Conservation (phyloP, 1,140 invertebrate species). For the Ceratina japonica region DNA sequence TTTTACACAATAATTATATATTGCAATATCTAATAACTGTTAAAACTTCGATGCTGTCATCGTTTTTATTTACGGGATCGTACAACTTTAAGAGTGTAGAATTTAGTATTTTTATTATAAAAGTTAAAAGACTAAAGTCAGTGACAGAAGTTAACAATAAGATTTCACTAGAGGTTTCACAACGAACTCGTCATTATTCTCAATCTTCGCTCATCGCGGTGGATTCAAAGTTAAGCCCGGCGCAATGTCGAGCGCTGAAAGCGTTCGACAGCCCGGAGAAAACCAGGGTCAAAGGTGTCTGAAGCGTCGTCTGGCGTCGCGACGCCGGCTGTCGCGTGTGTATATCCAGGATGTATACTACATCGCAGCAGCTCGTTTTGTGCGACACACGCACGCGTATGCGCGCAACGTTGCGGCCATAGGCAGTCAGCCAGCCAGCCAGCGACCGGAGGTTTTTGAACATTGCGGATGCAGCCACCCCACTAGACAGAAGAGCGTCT, state of each 20-base stretch:
- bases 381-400: not conserved
- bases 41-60: too few species aligned
- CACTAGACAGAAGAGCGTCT: constrained; percentile 66
- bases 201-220: not conserved
- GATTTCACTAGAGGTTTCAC: too few species aligned
- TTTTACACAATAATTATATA: too few species aligned
- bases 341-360: constrained; percentile 24
- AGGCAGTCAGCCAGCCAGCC: constrained; percentile 4
- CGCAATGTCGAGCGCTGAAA: constrained; percentile 7
- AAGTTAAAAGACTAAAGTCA: too few species aligned
- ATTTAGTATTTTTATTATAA: too few species aligned
- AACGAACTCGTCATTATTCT: not conserved
- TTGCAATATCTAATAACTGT: too few species aligned
- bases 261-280: constrained; percentile 4
- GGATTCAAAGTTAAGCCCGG: not conserved
- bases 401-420: constrained; percentile 4
- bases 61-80: too few species aligned
- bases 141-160: too few species aligned
- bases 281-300: constrained; percentile 38
- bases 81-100: too few species aligned
- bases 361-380: too few species aligned
- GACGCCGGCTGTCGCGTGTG: not conserved
- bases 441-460: constrained; percentile 46
- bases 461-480: constrained; percentile 57
- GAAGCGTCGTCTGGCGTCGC: constrained; percentile 41